Conservation (phyloP, 2,888 invertebrate genomes). For the Dryadula phaetusa region DNA sequence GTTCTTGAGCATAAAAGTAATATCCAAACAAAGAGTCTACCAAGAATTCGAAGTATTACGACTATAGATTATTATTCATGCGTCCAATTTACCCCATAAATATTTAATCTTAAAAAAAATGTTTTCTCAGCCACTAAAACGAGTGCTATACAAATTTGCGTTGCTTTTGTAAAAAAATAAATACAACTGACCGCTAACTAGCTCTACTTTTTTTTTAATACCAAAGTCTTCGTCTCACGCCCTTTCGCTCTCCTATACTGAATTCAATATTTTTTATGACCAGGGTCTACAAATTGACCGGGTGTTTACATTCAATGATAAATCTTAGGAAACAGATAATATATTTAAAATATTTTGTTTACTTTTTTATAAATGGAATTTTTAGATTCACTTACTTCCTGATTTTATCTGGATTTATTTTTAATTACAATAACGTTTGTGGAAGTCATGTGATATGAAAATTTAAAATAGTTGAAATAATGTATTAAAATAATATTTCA, state of each 20-base stretch:
- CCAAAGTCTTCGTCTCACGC: conserved; percentile 46
- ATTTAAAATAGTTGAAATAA: too few relatives aligned
- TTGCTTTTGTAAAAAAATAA: conserved; percentile 43
- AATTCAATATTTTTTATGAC: conserved; percentile 32
- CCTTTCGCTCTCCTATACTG: conserved; percentile 40
- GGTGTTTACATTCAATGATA: conserved; percentile 21
- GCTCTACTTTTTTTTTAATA: conserved; percentile 48
- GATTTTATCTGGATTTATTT: neutral
- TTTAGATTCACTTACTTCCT: neutral
- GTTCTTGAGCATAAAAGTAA: too few relatives aligned
- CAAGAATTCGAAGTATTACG: neutral
- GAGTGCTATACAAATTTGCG: conserved; percentile 50
- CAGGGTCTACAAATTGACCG: conserved; percentile 39
- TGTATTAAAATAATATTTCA: too few relatives aligned
- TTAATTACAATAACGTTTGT: neutral
- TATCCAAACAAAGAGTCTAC: neutral
- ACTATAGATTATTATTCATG: conserved; percentile 7
- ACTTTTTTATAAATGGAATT: neutral
- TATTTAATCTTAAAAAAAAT: conserved; percentile 43
- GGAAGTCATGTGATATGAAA: too few relatives aligned
- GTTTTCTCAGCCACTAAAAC: conserved; percentile 49
- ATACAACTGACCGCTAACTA: conserved; percentile 50
- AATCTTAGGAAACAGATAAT: conserved; percentile 1
- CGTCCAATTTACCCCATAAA: conserved; percentile 32
- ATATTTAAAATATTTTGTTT: conserved; percentile 3